Evolutionary conservation across 2,797 vertebrate genomes (phyloP).

Genomic region (Macropodus opercularis): DNA sequence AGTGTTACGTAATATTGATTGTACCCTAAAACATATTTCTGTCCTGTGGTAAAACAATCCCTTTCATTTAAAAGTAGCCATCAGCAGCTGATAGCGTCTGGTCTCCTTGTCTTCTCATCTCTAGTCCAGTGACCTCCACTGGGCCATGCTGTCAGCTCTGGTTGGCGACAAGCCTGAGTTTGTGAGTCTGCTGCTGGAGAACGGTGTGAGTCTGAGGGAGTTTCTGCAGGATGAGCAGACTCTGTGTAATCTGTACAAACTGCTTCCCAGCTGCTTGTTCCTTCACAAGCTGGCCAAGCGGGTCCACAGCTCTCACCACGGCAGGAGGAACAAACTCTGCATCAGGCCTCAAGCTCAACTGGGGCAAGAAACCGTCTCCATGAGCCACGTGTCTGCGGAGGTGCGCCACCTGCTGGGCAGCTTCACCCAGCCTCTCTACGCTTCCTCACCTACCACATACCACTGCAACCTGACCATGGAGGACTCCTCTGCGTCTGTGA

Average conservation of each 20-base stretch:
- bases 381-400: constrained; percentile 87
- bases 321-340: constrained; percentile 4
- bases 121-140: constrained; percentile 90
- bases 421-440: constrained; percentile 87
- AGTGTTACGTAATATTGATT: too few species aligned
- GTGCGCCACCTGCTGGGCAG: constrained; percentile 88
- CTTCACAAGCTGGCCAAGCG: constrained; percentile 85
- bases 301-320: constrained; percentile 66
- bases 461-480: constrained; percentile 62
- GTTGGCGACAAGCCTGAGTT: constrained; percentile 91
- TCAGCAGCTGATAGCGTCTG: background rate
- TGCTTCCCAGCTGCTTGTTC: constrained; percentile 87
- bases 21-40: too few species aligned
- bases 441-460: constrained; percentile 24
- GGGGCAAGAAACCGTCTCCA: constrained; percentile 53
- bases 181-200: constrained; percentile 92
- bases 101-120: background rate
- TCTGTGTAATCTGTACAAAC: constrained; percentile 84
- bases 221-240: constrained; percentile 84
- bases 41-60: too few species aligned
- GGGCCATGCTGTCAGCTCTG: constrained; percentile 89
- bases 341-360: background rate
- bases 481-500: constrained; percentile 59
- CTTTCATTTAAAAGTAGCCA: too few species aligned
- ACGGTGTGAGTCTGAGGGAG: constrained; percentile 87